phyloP scores from a whole-genome alignment of 2,113 vertebrate genomes.

The Bothrops jararaca region DNA sequence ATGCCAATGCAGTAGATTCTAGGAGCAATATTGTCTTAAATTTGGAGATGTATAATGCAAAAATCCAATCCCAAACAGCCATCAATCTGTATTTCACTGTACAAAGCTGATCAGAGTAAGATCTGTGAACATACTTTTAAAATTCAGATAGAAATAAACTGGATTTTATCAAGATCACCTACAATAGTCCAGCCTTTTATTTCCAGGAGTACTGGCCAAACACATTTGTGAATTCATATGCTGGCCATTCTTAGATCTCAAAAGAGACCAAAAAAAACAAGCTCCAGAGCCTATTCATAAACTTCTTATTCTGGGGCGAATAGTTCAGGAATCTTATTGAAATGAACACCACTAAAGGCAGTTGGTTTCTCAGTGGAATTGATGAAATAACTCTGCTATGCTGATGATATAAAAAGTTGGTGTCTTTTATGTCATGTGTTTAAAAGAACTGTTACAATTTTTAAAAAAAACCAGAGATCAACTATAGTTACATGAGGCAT shows the following conservation, averaged over 20 bases:
- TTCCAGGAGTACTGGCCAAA: background rate
- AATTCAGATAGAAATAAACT: background rate
- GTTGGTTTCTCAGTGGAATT: background rate
- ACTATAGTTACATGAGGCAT: background rate
- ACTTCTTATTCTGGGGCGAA: background rate
- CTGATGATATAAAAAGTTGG: background rate
- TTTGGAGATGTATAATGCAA: background rate
- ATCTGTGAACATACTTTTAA: background rate
- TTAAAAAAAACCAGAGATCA: background rate
- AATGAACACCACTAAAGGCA: background rate
- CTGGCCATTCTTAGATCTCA: background rate
- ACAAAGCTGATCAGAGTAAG: background rate
- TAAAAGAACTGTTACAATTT: background rate
- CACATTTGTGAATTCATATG: background rate
- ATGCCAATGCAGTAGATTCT: background rate
- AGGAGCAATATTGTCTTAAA: background rate
- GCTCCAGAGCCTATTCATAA: background rate
- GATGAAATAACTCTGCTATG: background rate
- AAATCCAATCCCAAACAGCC: background rate
- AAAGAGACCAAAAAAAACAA: background rate
- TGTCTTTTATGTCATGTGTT: background rate
- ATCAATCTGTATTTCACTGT: background rate
- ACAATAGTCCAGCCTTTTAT: background rate
- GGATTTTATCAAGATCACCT: background rate
- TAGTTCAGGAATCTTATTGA: background rate